A percentile compares a stretch with the other conserved stretches of the same genome.
These are phyloP conservation scores for Trialeurodes vaporariorum DNA, from an alignment of 1,140 invertebrate species.

Conservation along the genomic window DNA sequence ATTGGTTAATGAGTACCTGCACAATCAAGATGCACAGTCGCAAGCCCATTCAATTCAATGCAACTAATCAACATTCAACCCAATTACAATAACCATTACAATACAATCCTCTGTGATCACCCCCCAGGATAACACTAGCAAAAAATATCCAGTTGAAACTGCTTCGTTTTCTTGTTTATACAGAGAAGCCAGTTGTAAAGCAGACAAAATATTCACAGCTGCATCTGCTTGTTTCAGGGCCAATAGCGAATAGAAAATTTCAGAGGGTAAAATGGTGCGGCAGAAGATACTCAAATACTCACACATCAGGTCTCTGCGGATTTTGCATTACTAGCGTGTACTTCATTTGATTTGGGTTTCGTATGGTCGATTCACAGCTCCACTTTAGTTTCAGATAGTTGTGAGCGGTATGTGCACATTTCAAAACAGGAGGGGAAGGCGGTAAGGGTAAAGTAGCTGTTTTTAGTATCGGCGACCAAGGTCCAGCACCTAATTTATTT, in stretches of 20 bases:
- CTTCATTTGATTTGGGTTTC: conserved; percentile 52
- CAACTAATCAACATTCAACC: no score
- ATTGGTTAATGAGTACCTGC: no score
- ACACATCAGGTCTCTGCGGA: conserved; percentile 43
- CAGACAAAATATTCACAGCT: conserved; percentile 2
- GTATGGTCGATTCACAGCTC: conserved; percentile 43
- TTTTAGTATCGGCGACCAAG: conserved; percentile 56
- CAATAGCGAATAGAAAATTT: conserved; percentile 3
- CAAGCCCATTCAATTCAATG: no score
- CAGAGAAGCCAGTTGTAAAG: not conserved
- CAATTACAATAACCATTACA: no score
- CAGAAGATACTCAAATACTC: conserved; percentile 21
- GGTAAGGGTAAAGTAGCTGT: conserved; percentile 60
- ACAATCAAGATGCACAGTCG: no score
- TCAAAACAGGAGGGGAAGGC: conserved; percentile 57
- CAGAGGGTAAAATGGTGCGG: no score
- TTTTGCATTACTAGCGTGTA: conserved; percentile 70
- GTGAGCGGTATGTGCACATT: conserved; percentile 51
- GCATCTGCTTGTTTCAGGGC: not conserved
- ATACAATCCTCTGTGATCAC: no score
- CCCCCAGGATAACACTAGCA: no score
- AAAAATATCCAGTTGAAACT: no score
- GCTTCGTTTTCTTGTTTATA: no score
- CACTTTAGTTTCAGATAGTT: conserved; percentile 78
- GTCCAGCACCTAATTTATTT: conserved; percentile 67